phyloP scores from a whole-genome alignment of 2,888 invertebrate species.

The Campoletis raptor region DNA sequence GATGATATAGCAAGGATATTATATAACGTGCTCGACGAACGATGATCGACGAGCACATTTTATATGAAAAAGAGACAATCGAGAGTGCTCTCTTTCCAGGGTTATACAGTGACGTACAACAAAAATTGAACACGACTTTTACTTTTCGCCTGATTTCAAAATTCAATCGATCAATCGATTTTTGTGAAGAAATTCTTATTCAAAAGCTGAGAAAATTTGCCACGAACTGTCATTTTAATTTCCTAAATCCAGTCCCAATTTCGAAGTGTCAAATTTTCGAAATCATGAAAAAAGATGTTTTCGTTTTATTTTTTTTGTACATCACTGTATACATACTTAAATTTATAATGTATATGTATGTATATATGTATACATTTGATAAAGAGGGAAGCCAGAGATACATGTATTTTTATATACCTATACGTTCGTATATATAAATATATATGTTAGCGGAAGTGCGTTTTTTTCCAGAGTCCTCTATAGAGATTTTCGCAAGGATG shows the following conservation, averaged over 20 bases:
- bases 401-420: constrained; percentile 11
- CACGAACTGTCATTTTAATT: no score
- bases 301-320: no score
- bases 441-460: not conserved
- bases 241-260: no score
- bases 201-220: no score
- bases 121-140: no score
- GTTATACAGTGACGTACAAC: no score
- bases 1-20: constrained; percentile 56
- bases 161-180: no score
- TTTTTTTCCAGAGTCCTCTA: constrained; percentile 35
- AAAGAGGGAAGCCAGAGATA: not conserved
- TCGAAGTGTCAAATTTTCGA: no score
- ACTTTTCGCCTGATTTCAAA: no score
- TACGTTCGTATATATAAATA: constrained; percentile 7
- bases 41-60: constrained; percentile 66
- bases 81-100: constrained; percentile 39
- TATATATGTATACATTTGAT: constrained; percentile 23
- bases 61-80: constrained; percentile 32
- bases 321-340: constrained; percentile 6
- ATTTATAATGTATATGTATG: not conserved
- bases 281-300: no score
- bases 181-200: no score
- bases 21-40: constrained; percentile 58
- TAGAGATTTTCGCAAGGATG: constrained; percentile 40